Evolutionary conservation across 2,888 invertebrate genomes (phyloP), one percentile per base, ranked within the genome.

Genomic region (Macaria notata): DNA sequence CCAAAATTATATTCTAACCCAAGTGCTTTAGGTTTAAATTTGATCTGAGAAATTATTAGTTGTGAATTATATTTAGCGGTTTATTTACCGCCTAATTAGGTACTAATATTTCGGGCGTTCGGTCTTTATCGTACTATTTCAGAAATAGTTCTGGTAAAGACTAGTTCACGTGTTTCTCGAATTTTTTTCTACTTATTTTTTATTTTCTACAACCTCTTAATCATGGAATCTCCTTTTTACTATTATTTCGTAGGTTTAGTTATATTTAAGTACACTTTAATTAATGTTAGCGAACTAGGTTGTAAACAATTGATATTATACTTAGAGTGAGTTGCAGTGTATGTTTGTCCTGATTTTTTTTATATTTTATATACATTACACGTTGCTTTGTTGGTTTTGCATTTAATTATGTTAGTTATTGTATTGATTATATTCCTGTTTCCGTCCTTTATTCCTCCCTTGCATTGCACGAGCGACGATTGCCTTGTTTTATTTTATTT

Each of bases 121-220:
- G 72, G 79, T 80, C 83, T 88, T 87, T 87, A 83, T 83, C 80
- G 70, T 76, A 83, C 88, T 89, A 89, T 89, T 89, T 86, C 60
- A 78, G 69, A 87, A 88, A 88, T 88, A 89, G 89, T 86, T 76
- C 61, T 65, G 67, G 78, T 86, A 83, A 88, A 86, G 87, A 62
- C 76, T 71, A 69, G 61, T 72, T 76, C 75, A 78, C 73, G 65
- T 67, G 68, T 73, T 65, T 69, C 63, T 57, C 0, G 30, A 36
- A 41, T 29, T 49, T 49, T 19, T 6, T 4, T 44, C 43, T 44
- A 43, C 44, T 50, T 8, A 44, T 36, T 46, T 33, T 45, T 42
- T 30, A 6, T 5, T 3, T n/a, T 54, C 43, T 38, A 38, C 46
- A 46, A 46, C 52, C 53, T 69, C 64, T 64, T 19, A 19, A 61